Evolutionary conservation across 1,140 invertebrate genomes (phyloP).

Genomic region (Lucilia cuprina): DNA sequence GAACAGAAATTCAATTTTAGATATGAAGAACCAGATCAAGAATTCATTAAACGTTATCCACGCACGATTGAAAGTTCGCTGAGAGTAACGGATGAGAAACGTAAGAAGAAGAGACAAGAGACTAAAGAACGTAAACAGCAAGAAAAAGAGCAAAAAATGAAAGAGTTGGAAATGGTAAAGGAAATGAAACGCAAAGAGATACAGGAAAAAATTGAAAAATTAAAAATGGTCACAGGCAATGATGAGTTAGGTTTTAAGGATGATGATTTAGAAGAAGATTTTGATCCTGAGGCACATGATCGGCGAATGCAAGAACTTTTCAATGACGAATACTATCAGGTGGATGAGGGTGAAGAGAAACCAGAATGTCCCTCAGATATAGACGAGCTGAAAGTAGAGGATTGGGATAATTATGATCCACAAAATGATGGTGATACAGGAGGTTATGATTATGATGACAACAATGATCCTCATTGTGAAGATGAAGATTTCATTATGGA

Average conservation of each 20-base stretch:
- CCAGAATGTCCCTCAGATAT: constrained; percentile 81
- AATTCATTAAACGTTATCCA: constrained; percentile 92
- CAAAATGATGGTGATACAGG: constrained; percentile 38
- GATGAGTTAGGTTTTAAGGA: constrained; percentile 71
- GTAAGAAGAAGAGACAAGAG: constrained; percentile 80
- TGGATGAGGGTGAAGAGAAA: constrained; percentile 74
- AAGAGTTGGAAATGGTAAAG: constrained; percentile 87
- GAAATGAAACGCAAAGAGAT: constrained; percentile 91
- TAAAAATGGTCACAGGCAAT: constrained; percentile 91
- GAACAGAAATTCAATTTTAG: constrained; percentile 96
- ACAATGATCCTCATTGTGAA: constrained; percentile 71
- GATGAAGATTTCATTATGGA: constrained; percentile 89
- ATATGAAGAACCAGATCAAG: constrained; percentile 94
- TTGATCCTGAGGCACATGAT: constrained; percentile 91
- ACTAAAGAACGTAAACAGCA: constrained; percentile 79
- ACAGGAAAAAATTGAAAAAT: constrained; percentile 83
- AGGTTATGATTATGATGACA: constrained; percentile 47
- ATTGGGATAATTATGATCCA: constrained; percentile 77
- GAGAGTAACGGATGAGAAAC: constrained; percentile 78
- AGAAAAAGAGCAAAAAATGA: constrained; percentile 82
- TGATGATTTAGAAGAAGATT: constrained; percentile 84
- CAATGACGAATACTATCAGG: constrained; percentile 85
- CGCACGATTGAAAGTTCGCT: constrained; percentile 85
- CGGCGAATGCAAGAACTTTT: constrained; percentile 86
- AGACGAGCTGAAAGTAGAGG: constrained; percentile 75